Percentiles rank a stretch among this genome's conserved stretches.
Evolutionary conservation across 1,140 invertebrate genomes (phyloP).

Genomic region (Lepeophtheirus salmonis): DNA sequence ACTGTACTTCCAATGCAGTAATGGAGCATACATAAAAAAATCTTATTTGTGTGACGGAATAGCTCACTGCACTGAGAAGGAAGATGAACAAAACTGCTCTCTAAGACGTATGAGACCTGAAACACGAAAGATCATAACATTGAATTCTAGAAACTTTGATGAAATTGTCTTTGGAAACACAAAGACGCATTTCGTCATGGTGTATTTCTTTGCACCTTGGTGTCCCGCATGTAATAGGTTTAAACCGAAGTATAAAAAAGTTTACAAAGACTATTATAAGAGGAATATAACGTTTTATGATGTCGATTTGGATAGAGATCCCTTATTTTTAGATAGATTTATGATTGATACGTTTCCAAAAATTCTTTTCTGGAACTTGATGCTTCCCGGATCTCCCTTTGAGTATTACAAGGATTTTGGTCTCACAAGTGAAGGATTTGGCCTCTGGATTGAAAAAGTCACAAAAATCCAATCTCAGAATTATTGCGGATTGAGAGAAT

Average conservation of each 20-base stretch:
- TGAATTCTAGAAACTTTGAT: neutral
- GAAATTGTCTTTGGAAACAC: neutral
- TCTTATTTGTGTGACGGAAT: neutral
- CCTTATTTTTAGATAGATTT: neutral
- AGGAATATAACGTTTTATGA: neutral
- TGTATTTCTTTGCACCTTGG: neutral
- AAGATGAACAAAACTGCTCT: slow-evolving; percentile 8
- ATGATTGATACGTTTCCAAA: neutral
- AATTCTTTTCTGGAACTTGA: neutral
- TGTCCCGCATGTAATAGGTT: neutral
- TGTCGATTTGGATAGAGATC: neutral
- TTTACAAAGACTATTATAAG: neutral
- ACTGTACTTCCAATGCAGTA: neutral
- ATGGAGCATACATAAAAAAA: neutral
- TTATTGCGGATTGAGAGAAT: neutral
- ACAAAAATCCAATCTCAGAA: neutral
- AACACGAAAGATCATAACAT: neutral
- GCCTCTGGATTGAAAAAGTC: neutral
- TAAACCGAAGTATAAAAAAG: neutral
- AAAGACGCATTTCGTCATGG: neutral
- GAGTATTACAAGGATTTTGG: neutral
- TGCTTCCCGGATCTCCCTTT: neutral
- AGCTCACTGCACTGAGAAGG: neutral
- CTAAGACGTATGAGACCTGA: neutral
- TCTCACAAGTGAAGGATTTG: neutral